Evolutionary conservation across 1,140 invertebrate genomes (phyloP).

Genomic region (Megalonaias nervosa): DNA sequence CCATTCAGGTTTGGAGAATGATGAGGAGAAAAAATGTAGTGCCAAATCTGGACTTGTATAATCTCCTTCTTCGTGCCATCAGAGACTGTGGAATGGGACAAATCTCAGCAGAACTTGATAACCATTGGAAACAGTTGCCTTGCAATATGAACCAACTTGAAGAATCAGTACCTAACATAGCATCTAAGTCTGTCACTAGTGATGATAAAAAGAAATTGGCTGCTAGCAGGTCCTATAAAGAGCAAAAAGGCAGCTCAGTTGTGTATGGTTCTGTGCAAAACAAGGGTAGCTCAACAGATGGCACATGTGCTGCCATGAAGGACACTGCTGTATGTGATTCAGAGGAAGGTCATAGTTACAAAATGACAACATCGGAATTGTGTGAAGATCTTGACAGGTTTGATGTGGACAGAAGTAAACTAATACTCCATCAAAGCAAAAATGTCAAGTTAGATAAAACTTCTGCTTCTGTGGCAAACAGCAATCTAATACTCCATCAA

Average conservation of each 20-base stretch:
- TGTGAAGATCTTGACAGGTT: no score
- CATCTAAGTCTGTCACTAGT: no score
- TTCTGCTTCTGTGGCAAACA: no score
- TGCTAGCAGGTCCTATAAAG: background rate
- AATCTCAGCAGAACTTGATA: background rate
- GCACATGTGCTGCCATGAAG: background rate
- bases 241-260: background rate
- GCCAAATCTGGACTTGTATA: conserved; percentile 83
- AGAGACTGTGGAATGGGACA: conserved; percentile 85
- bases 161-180: no score
- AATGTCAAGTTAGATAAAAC: no score
- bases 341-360: background rate
- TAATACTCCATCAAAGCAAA: no score
- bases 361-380: background rate
- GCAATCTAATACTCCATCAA: no score
- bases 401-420: no score
- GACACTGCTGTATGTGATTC: background rate
- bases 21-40: conserved; percentile 79
- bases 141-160: no score
- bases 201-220: background rate
- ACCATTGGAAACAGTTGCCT: background rate
- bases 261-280: background rate
- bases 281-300: background rate
- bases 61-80: conserved; percentile 84
- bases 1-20: conserved; percentile 86